phyloP scores from a whole-genome alignment of 2,888 invertebrate species.

The Arctia plantaginis region DNA sequence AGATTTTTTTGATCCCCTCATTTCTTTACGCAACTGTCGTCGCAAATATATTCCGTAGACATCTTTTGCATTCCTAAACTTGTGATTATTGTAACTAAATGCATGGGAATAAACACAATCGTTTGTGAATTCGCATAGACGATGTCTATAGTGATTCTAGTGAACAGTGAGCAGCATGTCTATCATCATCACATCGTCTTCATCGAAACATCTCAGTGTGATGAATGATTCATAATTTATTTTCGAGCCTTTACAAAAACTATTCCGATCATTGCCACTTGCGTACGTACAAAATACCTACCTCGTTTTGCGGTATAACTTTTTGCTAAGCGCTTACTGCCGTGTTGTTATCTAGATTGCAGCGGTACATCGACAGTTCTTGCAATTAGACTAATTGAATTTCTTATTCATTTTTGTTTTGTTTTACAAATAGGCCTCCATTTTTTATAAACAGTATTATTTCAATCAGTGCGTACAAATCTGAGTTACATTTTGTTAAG shows the following conservation, averaged over 20 bases:
- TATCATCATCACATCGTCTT: background rate
- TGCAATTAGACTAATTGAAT: constrained; percentile 39
- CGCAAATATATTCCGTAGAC: too few species aligned
- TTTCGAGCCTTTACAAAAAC: constrained; percentile 1
- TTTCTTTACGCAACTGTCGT: background rate
- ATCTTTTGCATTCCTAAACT: too few species aligned
- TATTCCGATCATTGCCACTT: constrained; percentile 1
- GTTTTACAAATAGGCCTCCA: constrained; percentile 1
- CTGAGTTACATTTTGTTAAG: background rate
- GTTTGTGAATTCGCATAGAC: background rate
- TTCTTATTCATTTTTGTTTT: constrained; percentile 36
- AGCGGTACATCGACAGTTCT: constrained; percentile 40
- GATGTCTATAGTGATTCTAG: background rate
- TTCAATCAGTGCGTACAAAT: background rate
- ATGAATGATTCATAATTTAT: background rate
- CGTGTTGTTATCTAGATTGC: constrained; percentile 35
- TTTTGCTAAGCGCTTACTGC: constrained; percentile 24
- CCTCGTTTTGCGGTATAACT: constrained; percentile 18
- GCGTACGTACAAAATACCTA: constrained; percentile 8
- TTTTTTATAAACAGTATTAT: background rate
- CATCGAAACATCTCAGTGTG: background rate
- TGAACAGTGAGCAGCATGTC: background rate
- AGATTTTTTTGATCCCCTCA: background rate
- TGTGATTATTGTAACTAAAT: too few species aligned
- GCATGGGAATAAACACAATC: background rate